Evolutionary conservation across 2,888 invertebrate species (phyloP), one percentile per base, ranked within the genome.

Genomic region (Hedychridium roseum): DNA sequence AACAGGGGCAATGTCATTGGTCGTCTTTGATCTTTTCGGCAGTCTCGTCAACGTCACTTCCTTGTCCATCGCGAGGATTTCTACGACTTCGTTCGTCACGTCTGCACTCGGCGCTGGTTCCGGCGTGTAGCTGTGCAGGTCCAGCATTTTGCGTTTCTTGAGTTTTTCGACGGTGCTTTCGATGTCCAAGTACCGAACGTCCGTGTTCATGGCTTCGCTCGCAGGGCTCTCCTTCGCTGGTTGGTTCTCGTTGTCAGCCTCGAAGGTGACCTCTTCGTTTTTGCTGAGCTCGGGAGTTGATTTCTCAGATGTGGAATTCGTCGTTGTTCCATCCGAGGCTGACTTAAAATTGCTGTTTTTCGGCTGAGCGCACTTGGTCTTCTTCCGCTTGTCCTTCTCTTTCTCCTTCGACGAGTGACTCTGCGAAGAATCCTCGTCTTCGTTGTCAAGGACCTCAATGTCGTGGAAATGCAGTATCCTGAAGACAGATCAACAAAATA

Each of bases 401-500:
- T 66, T 69, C 6, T 58, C 66, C 35, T 55, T 61, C 12, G 41
- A 28, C 11, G 54, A 43, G 34, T 57, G 53, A 43, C 63, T 66
- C 30, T 57, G 76, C 53, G 44, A 73, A 64, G 40, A 74, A 66
- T 54, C 83, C 1, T 80, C 78, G 3, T 82, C 82, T 1, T 82
- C 81, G 48, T 83, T 83, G 1, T 86, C 87, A 55, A 85, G 84
- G 6, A 84, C 80, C 64, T 86, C 85, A 44, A 91, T 83, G 67
- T 91, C 88, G 78, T 90, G 86, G 64, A 87, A 86, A 78, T 87
- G 86, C n/a, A 91, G 81, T 60, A 92, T 82, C 73, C 92, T 92
- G 79, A 0, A 78, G 71, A 14, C 5, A 17, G 2, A 11, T n/a
- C 49, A 41, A 45, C 42, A 43, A 17, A 1, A 4, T 2, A 28